A percentile compares a stretch with the other conserved stretches of the same genome.
Conservation (phyloP, 2,797 vertebrate genomes). For the Enteromius viviparus region DNA sequence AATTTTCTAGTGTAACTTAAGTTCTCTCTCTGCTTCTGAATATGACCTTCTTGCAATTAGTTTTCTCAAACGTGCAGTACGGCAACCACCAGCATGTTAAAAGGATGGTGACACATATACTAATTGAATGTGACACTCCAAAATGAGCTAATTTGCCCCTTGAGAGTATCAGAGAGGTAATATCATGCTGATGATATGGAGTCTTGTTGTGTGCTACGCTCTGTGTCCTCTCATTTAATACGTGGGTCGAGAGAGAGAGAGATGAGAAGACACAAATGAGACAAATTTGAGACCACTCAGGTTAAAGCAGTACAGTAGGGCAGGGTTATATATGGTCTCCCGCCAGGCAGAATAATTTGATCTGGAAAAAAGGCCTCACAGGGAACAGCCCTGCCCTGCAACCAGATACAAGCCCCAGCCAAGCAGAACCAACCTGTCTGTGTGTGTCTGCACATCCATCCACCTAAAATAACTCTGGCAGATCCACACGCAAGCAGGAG, state of each 20-base stretch:
- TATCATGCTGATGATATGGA: background rate
- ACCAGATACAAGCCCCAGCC: slow-evolving; percentile 34
- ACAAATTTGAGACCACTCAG: slow-evolving; percentile 4
- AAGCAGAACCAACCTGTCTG: slow-evolving; percentile 40
- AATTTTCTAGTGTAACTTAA: background rate
- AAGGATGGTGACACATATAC: slow-evolving; percentile 39
- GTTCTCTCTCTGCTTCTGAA: background rate
- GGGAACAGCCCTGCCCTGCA: slow-evolving; percentile 31
- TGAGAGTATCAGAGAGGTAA: slow-evolving; percentile 19
- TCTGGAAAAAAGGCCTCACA: slow-evolving; percentile 38
- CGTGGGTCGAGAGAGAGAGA: background rate
- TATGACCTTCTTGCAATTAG: slow-evolving; percentile 37
- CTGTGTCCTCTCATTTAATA: slow-evolving; percentile 21
- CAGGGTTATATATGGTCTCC: slow-evolving; percentile 15
- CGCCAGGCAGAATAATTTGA: slow-evolving; percentile 41
- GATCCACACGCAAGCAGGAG: background rate
- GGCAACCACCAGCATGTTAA: slow-evolving; percentile 18
- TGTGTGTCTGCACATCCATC: slow-evolving; percentile 35
- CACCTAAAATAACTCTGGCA: slow-evolving; percentile 28
- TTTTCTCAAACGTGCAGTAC: slow-evolving; percentile 35
- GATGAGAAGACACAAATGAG: slow-evolving; percentile 23
- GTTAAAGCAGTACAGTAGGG: slow-evolving; percentile 12
- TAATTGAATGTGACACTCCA: slow-evolving; percentile 52
- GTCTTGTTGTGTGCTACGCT: background rate
- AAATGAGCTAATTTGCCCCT: slow-evolving; percentile 38